These are phyloP conservation scores for Crocallis elinguaria DNA, from an alignment of 2,888 invertebrate species.

Conservation along the genomic window DNA sequence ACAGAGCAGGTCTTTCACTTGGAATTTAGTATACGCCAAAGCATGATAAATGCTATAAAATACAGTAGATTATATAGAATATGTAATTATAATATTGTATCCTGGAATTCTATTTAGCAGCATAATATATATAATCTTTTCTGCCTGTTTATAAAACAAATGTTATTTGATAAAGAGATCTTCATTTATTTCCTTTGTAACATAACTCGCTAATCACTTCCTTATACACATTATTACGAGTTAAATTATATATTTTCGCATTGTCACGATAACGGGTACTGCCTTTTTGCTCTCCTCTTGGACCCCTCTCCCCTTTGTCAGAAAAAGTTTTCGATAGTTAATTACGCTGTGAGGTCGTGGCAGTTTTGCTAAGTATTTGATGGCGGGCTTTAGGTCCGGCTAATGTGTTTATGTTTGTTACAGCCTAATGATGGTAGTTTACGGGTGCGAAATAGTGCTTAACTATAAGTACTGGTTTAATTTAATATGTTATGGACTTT, in stretches of 20 bases:
- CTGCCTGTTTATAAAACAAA: too few relatives aligned
- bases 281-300: constrained; percentile 59
- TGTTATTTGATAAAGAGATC: not conserved
- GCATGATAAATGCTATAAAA: too few relatives aligned
- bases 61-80: too few relatives aligned
- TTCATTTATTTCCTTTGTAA: not conserved
- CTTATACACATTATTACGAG: not conserved
- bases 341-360: constrained; percentile 65
- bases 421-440: constrained; percentile 4
- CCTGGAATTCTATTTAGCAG: too few relatives aligned
- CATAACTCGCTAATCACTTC: not conserved
- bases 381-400: constrained; percentile 25
- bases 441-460: not conserved
- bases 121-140: too few relatives aligned
- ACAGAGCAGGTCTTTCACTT: too few relatives aligned
- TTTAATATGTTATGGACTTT: not conserved
- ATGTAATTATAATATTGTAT: too few relatives aligned
- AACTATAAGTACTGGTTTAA: not conserved
- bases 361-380: constrained; percentile 54
- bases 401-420: constrained; percentile 26
- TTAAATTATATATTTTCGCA: constrained; percentile 48
- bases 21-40: too few relatives aligned
- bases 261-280: constrained; percentile 60
- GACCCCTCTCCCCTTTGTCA: constrained; percentile 53
- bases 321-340: constrained; percentile 68